Base-by-base conservation (phyloP, 2,113 vertebrate species). In the Siniperca chuatsi region DNA sequence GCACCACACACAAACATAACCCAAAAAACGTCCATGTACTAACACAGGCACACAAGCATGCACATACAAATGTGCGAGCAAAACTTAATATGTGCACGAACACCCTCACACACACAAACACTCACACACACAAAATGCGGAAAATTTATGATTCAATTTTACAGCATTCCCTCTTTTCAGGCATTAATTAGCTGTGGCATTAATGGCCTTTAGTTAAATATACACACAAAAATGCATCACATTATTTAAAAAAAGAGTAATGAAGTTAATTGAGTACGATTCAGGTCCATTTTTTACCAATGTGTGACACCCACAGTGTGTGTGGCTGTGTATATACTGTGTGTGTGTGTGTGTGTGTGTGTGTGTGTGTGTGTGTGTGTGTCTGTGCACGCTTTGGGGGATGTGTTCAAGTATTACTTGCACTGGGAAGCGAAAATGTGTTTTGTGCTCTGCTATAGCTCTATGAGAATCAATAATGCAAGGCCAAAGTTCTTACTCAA, bases 1-100 rank as follows among this genome's bases (percentile, higher is more conserved):
- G 78, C 66, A 80, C 77, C 67, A 65, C 84, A 75, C 82, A 90
- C 79, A 90, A 78, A 84, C 74, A 90, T 29, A 83, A 61, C 78
- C 62, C 35, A 48, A 33, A 55, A 82, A 60, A 46, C 2, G 13
- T 50, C 69, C 55, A 42, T 67, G 71, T 66, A 61, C 40, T 1
- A 57, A 81, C 60, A 84, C 48, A 6, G 46, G 8, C 44, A 80
- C 55, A 54, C 60, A 12, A 35, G 10, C 57, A 33, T 48, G n/a
- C 69, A 58, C 79, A 68, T 12, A 57, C 66, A 75, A 21, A 16
- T 62, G 46, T 40, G 11, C 29, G 44, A 54, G 35, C 12, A 42
- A 64, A 67, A 33, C 25, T 3, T 50, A 74, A 55, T 48, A 20
- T 65, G 25, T 62, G 13, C 29, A 20, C 20, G 50, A 8, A 0